phyloP scores from a whole-genome alignment of 1,140 invertebrate species.

The Drosophila orena region DNA sequence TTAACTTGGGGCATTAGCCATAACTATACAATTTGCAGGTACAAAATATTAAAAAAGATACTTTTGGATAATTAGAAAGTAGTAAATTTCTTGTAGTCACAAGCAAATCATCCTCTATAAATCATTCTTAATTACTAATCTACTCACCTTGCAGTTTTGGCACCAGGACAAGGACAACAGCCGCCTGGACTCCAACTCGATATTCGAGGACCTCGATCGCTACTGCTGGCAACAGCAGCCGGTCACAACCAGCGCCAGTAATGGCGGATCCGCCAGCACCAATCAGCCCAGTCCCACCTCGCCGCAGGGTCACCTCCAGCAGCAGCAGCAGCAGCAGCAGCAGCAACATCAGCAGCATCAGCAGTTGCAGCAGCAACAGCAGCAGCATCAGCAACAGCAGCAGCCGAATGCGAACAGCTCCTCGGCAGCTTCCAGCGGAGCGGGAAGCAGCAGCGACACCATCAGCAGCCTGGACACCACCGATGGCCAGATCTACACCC shows the following conservation, averaged over 20 bases:
- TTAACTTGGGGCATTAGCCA: neutral
- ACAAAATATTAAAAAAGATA: neutral
- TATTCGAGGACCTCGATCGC: constrained; percentile 92
- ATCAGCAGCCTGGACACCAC: constrained; percentile 78
- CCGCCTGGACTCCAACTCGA: constrained; percentile 88
- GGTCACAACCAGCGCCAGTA: constrained; percentile 84
- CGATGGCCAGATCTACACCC: constrained; percentile 88
- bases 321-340: constrained; percentile 61
- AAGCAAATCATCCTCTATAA: neutral
- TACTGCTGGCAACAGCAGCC: constrained; percentile 90
- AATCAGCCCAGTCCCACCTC: constrained; percentile 64
- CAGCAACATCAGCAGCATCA: constrained; percentile 31
- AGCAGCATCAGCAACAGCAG: constrained; percentile 48
- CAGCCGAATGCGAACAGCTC: constrained; percentile 66
- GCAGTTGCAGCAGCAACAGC: constrained; percentile 57
- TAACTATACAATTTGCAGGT: neutral
- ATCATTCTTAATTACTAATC: neutral
- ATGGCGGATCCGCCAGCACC: constrained; percentile 77
- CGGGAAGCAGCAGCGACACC: constrained; percentile 69
- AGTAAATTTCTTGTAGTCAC: too few relatives aligned
- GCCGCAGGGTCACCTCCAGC: constrained; percentile 61
- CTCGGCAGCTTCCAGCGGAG: constrained; percentile 57
- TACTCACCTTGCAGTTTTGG: constrained; percentile 87
- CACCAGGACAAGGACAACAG: constrained; percentile 88
- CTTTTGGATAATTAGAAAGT: too few relatives aligned